A percentile compares a stretch with the other conserved stretches of the same genome.
Conservation (phyloP, 2,113 vertebrate species). For the Rousettus leschenaultii region DNA sequence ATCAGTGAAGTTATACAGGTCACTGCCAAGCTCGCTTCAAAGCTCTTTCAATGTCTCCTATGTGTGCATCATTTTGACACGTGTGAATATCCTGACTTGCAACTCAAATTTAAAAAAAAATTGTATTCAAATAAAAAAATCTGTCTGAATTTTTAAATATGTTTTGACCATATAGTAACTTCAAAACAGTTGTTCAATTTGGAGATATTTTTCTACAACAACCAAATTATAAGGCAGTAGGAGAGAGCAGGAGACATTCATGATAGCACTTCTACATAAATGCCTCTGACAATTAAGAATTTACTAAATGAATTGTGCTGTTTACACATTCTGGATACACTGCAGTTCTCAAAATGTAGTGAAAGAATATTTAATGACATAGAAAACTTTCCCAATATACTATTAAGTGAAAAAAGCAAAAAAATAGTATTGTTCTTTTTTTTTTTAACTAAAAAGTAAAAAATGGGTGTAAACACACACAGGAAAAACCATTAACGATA, state of each 20-base stretch:
- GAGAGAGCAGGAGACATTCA: background rate
- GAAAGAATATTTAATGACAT: background rate
- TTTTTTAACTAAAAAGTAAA: background rate
- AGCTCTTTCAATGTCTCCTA: background rate
- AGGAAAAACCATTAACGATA: background rate
- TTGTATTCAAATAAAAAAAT: background rate
- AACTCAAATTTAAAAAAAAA: background rate
- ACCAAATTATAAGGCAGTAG: background rate
- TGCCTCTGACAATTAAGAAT: background rate
- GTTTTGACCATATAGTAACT: background rate
- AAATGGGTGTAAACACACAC: background rate
- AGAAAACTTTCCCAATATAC: background rate
- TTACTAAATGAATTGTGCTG: background rate
- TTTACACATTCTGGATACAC: background rate
- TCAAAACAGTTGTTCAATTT: conserved; percentile 1
- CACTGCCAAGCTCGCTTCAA: background rate
- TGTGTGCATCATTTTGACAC: background rate
- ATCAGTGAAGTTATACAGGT: background rate
- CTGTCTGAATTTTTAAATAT: background rate
- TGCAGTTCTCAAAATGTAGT: background rate
- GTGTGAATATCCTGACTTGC: background rate
- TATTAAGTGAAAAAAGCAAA: background rate
- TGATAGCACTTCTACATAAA: background rate
- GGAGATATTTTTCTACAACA: background rate
- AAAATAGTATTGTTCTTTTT: background rate